Base-by-base conservation (phyloP, 53 echinoderm and acorn worm species). In the Echinometra lucunter region DNA sequence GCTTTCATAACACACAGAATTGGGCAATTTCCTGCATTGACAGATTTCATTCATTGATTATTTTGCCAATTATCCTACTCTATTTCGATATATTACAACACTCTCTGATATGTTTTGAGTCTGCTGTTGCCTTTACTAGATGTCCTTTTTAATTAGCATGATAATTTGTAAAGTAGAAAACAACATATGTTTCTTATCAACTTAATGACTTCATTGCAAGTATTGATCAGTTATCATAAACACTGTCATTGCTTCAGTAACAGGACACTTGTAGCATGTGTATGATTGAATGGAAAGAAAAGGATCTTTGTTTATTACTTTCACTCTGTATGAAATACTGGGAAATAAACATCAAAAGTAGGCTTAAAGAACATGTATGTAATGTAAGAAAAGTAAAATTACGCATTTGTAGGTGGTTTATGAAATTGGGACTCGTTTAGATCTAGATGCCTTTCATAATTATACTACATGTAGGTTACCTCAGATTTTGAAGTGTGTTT, bases 101-200 rank as follows among this genome's bases (percentile, higher is more conserved):
- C 30, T 69, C 69, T 69, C 32, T 63, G 63, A 69, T 32, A 32
- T 34, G 34, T 32, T 69, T 78, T 19, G 21, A 78, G 38, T 78
- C 38, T 40, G 78, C 17, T 78, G 42, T 40, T 78, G 16, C 21
- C 6, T 25, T 7, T 30, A 40, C 40, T 40, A 21, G 38, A 42
- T 78, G 78, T 78, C 78, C 78, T 78, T 78, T 78, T 78, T 78
- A 38, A 78, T 78, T 78, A 78, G 42, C 42, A 78, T 42, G 78
- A 21, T 78, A 78, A 78, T 78, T 30, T 23, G 21, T 19, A 42
- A 42, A 78, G 34, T 34, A 32, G 69, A 69, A 69, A 34, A 69
- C 0, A 34, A 78, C 78, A 78, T 78, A 42, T 78, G 78, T 37
- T 69, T 69, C 78, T 78, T 78, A 19, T 78, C 35, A 78, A 78